phyloP scores from a whole-genome alignment of 2,797 vertebrate genomes.

The Megalops cyprinoides region DNA sequence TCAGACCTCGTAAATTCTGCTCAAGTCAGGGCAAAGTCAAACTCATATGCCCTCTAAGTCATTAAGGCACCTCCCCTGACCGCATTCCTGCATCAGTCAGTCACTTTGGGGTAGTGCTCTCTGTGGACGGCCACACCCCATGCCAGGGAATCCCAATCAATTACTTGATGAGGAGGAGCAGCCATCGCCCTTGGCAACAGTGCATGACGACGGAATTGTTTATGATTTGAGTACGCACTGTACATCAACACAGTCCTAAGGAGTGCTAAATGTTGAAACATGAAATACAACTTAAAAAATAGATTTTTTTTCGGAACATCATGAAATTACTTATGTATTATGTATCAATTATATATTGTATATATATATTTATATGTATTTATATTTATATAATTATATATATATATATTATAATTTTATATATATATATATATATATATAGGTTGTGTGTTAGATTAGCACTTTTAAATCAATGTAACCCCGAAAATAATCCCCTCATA shows the following conservation, averaged over 20 bases:
- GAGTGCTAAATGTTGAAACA: too few species aligned
- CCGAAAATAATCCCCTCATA: background rate
- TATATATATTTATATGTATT: too few species aligned
- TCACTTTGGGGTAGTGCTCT: background rate
- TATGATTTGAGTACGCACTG: background rate
- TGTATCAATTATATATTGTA: too few species aligned
- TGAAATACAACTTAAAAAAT: too few species aligned
- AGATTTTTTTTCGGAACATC: too few species aligned
- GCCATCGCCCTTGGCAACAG: background rate
- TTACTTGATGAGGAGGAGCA: background rate
- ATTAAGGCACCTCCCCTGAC: background rate
- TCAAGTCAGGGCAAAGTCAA: background rate
- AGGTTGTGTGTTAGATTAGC: too few species aligned
- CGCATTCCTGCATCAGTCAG: background rate
- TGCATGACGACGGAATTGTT: slow-evolving; percentile 8
- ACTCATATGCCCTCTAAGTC: background rate
- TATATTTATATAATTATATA: too few species aligned
- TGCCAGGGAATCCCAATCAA: background rate
- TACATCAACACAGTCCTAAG: background rate
- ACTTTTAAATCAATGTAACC: background rate
- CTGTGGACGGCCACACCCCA: background rate
- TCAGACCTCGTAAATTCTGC: background rate
- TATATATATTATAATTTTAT: too few species aligned
- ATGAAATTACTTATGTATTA: too few species aligned
- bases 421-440: too few species aligned